Conservation (phyloP, 1,140 invertebrate genomes). For the Drosophila tsacasi region DNA sequence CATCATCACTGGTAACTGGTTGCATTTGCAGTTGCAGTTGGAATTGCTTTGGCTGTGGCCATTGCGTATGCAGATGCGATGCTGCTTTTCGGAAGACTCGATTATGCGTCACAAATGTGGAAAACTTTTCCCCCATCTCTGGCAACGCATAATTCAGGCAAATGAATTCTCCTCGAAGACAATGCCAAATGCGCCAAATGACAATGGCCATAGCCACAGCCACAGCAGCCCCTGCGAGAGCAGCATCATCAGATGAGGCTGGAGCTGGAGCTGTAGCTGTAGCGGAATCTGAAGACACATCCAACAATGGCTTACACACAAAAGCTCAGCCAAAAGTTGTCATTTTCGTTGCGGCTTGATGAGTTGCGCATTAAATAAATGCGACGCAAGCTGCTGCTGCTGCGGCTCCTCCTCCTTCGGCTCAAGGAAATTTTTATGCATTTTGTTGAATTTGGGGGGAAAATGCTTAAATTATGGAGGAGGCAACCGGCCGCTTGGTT, state of each 20-base stretch:
- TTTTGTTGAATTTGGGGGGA: constrained; percentile 56
- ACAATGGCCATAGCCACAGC: constrained; percentile 53
- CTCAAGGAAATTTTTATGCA: constrained; percentile 57
- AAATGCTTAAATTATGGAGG: constrained; percentile 75
- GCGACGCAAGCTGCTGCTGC: constrained; percentile 28
- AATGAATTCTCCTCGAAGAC: constrained; percentile 58
- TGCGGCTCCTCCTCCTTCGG: constrained; percentile 7
- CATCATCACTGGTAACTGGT: constrained; percentile 30
- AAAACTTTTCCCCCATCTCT: constrained; percentile 32
- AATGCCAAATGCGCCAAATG: constrained; percentile 52
- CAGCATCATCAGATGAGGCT: constrained; percentile 7
- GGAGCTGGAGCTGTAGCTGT: neutral
- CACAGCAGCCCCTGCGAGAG: constrained; percentile 26
- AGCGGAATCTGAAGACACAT: constrained; percentile 9
- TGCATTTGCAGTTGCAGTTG: constrained; percentile 35
- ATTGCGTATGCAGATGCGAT: constrained; percentile 44
- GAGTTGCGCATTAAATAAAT: constrained; percentile 72
- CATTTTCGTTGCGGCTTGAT: constrained; percentile 52
- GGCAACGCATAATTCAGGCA: constrained; percentile 60
- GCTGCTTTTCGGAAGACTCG: constrained; percentile 16
- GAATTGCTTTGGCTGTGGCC: neutral
- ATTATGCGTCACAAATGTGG: constrained; percentile 32
- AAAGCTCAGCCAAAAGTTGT: constrained; percentile 51
- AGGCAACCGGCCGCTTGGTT: constrained; percentile 25
- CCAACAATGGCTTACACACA: constrained; percentile 20